Evolutionary conservation across 1,140 invertebrate genomes (phyloP).

Genomic region (Alviniconcha marisindica): DNA sequence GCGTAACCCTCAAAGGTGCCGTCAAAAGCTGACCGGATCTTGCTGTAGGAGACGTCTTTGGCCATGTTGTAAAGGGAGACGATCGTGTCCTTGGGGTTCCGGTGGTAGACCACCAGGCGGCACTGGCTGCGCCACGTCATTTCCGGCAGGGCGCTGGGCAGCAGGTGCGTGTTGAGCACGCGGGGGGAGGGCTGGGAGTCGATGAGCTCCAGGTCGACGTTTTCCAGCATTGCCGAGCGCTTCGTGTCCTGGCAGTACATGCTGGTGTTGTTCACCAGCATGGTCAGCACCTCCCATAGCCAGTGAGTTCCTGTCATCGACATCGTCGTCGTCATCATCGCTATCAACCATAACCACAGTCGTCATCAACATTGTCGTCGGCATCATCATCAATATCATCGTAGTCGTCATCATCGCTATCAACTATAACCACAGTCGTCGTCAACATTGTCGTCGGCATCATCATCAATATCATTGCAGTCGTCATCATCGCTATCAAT

Average conservation of each 20-base stretch:
- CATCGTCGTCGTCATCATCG: no score
- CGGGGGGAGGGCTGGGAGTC: slow-evolving; percentile 45
- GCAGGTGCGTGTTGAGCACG: slow-evolving; percentile 52
- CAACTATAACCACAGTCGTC: no score
- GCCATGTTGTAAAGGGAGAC: slow-evolving; percentile 55
- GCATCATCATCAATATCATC: no score
- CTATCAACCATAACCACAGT: no score
- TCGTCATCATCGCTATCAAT: no score
- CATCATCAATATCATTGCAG: no score
- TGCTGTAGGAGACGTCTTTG: background rate
- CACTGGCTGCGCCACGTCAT: slow-evolving; percentile 36
- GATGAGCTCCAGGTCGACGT: slow-evolving; percentile 21
- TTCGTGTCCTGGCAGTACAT: slow-evolving; percentile 9
- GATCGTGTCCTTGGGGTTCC: slow-evolving; percentile 58
- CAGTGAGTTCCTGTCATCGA: slow-evolving; percentile 53
- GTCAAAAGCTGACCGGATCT: slow-evolving; percentile 52
- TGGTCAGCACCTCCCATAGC: slow-evolving; percentile 54
- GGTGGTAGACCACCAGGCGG: slow-evolving; percentile 46
- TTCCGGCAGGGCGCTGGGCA: slow-evolving; percentile 40
- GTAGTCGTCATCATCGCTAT: no score
- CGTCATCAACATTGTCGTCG: no score
- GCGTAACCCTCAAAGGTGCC: slow-evolving; percentile 59
- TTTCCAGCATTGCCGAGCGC: slow-evolving; percentile 31
- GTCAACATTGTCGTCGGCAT: no score
- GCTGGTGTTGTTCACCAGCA: slow-evolving; percentile 38